phyloP scores from a whole-genome alignment of 2,888 invertebrate genomes.

The Uropetala carovei region DNA sequence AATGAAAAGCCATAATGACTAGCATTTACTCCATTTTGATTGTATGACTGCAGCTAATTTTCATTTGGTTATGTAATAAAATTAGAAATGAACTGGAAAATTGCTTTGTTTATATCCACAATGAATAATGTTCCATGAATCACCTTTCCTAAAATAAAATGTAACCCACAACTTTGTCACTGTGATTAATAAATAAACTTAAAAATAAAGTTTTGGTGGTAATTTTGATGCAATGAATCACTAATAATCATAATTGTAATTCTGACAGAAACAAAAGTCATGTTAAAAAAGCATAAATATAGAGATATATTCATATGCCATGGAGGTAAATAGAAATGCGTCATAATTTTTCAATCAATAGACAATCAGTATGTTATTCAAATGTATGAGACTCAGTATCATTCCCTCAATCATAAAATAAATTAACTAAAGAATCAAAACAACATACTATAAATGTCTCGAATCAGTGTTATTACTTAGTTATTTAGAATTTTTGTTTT shows the following conservation, averaged over 20 bases:
- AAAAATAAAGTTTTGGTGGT: not conserved
- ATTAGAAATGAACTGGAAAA: not conserved
- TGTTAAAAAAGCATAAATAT: conserved; percentile 4
- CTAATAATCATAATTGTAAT: not conserved
- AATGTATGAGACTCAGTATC: conserved; percentile 5
- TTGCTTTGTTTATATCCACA: not conserved
- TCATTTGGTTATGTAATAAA: not conserved
- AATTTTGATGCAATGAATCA: not conserved
- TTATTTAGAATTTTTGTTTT: not conserved
- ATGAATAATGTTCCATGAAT: not conserved
- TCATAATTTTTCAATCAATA: conserved; percentile 3
- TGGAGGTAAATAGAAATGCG: conserved; percentile 11
- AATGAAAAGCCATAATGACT: not conserved
- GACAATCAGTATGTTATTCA: not conserved
- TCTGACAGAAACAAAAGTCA: not conserved
- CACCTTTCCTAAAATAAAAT: not conserved
- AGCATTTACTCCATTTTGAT: not conserved
- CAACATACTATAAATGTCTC: not conserved
- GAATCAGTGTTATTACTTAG: not conserved
- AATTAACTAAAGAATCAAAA: not conserved
- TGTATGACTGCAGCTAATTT: not conserved
- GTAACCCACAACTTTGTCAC: not conserved
- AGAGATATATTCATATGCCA: conserved; percentile 44
- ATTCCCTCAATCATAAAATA: not conserved
- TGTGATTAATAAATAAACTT: not conserved